Base-by-base conservation (phyloP, 2,888 invertebrate genomes). In the Nomada fabriciana region DNA sequence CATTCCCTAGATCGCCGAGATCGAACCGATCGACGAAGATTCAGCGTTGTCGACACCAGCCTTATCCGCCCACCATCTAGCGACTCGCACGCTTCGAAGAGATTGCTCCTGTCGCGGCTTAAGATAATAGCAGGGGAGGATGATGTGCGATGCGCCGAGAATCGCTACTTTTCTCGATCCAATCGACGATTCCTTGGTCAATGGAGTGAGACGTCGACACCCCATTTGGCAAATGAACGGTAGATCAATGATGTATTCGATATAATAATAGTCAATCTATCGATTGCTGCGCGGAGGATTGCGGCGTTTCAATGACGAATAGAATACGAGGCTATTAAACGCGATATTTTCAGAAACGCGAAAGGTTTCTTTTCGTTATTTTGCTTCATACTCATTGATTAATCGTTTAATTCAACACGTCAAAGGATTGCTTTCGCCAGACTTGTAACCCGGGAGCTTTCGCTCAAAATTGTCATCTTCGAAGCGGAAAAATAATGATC, bases 131-230 rank as follows among this genome's bases (percentile, higher is more conserved):
- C 63, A 63, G 61, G n/a, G 42, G n/a, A 71, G 53, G 53, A 63
- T 55, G 76, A 59, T 53, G 69, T 63, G 73, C 75, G 75, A 67
- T 59, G 57, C 36, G 80, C 43, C 67, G 71, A 53, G 25, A 20
- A 36, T 70, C 20, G 23, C 47, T 63, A 47, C 50, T 64, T 76
- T 64, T 18, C 25, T n/a, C 57, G 57, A 76, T 71, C 71, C 43
- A 23, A 61, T 52, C 23, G 55, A 47, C 50, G 29, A 60, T 59
- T 71, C 42, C 43, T 25, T 29, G 59, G 25, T 36, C 65, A 42
- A 65, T 59, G 59, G 47, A 60, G 72, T 67, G 60, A 72, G 60
- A 72, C 72, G 71, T 69, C 71, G 73, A 67, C 73, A 73, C 65
- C 67, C 36, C 57, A 20, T n/a, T 57, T 73, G 20, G 18, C n/a